These are phyloP conservation scores for Molothrus aeneus DNA, from an alignment of 2,797 vertebrate genomes.

Conservation along the genomic window DNA sequence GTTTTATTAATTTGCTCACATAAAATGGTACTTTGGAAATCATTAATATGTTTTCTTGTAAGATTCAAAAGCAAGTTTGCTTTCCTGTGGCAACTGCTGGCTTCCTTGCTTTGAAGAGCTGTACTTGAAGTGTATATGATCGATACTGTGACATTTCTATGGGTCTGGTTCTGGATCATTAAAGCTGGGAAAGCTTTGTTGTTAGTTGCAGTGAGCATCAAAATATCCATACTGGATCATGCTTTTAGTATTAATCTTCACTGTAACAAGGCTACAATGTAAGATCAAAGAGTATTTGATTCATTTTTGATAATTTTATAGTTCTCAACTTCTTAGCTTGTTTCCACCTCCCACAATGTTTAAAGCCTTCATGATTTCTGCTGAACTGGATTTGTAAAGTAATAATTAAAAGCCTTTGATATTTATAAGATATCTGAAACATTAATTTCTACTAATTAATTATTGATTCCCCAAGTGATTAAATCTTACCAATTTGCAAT, in stretches of 20 bases:
- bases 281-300: conserved; percentile 32
- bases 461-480: conserved; percentile 73
- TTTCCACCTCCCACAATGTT: conserved; percentile 61
- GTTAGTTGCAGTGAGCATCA: neutral
- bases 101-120: neutral
- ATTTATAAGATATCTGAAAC: conserved; percentile 68
- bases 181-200: neutral
- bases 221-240: neutral
- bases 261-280: neutral
- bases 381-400: conserved; percentile 67
- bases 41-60: neutral
- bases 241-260: conserved; percentile 12
- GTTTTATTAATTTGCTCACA: neutral
- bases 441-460: conserved; percentile 70
- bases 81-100: neutral
- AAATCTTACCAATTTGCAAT: conserved; percentile 37
- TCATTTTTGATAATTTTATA: conserved; percentile 40
- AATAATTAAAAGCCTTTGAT: conserved; percentile 75
- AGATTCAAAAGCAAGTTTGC: neutral
- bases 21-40: neutral
- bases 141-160: neutral
- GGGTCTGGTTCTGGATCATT: neutral
- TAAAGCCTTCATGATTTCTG: conserved; percentile 49
- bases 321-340: conserved; percentile 39
- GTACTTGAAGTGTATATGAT: neutral